Evolutionary conservation across 1,140 invertebrate species (phyloP).

Genomic region (Trigoniulus corallinus): DNA sequence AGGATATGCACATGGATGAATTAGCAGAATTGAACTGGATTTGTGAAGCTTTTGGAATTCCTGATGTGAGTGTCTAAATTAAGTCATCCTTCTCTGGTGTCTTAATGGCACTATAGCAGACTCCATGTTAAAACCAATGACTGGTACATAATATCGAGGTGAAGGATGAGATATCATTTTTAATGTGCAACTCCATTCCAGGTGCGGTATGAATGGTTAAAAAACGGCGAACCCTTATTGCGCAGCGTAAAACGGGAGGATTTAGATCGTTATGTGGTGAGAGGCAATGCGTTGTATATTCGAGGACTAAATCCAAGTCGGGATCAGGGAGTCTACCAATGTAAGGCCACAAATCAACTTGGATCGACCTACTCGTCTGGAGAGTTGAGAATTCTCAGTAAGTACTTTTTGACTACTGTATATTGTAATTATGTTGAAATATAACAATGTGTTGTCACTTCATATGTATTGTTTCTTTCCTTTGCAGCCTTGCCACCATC

Average conservation of each 20-base stretch:
- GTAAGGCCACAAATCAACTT: constrained; percentile 72
- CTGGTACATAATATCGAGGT: not conserved
- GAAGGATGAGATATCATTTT: not conserved
- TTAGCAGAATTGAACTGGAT: constrained; percentile 66
- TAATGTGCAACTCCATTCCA: not conserved
- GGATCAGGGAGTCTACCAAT: constrained; percentile 94
- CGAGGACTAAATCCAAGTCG: constrained; percentile 50
- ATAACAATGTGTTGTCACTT: not conserved
- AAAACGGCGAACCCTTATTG: constrained; percentile 56
- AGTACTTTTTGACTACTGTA: constrained; percentile 15
- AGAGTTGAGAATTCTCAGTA: constrained; percentile 66
- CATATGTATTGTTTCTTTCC: constrained; percentile 7
- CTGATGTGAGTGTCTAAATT: constrained; percentile 42
- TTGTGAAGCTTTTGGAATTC: constrained; percentile 89
- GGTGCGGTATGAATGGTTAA: constrained; percentile 76
- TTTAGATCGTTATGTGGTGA: constrained; percentile 31
- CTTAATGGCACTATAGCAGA: no score
- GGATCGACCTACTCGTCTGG: constrained; percentile 73
- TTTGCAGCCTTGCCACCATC: constrained; percentile 59
- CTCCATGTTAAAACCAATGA: no score
- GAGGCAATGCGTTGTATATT: constrained; percentile 76
- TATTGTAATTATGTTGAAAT: not conserved
- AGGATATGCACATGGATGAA: constrained; percentile 75
- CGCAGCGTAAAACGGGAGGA: constrained; percentile 35
- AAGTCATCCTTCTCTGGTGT: not conserved